These are phyloP conservation scores for Corythornis leucogaster DNA, from an alignment of 2,797 vertebrate species.

Conservation along the genomic window DNA sequence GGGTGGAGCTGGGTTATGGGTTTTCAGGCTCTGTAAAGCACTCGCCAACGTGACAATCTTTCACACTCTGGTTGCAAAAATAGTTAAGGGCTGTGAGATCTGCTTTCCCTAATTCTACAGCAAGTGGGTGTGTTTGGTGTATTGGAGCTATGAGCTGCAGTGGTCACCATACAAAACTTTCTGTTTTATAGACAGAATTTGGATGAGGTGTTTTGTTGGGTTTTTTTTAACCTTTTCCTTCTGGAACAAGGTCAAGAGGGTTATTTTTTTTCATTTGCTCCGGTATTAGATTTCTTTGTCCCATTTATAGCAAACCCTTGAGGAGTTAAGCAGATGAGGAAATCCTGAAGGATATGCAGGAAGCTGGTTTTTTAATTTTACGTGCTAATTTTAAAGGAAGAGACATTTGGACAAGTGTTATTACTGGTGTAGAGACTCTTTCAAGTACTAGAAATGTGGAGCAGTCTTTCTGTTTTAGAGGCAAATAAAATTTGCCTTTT, in stretches of 20 bases:
- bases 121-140: background rate
- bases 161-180: background rate
- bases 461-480: background rate
- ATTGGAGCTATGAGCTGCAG: background rate
- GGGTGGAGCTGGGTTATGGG: background rate
- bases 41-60: background rate
- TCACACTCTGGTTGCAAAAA: background rate
- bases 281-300: background rate
- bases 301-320: background rate
- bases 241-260: background rate
- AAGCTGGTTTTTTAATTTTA: background rate
- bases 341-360: background rate
- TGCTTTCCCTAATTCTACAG: background rate
- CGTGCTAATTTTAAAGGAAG: constrained; percentile 6
- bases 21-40: background rate
- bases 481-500: background rate
- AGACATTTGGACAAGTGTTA: background rate
- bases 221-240: background rate
- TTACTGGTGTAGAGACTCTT: background rate
- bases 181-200: background rate
- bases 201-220: no score
- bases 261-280: background rate
- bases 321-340: background rate
- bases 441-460: background rate
- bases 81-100: background rate